Conservation (phyloP, 1,140 invertebrate genomes). For the Patella vulgata region DNA sequence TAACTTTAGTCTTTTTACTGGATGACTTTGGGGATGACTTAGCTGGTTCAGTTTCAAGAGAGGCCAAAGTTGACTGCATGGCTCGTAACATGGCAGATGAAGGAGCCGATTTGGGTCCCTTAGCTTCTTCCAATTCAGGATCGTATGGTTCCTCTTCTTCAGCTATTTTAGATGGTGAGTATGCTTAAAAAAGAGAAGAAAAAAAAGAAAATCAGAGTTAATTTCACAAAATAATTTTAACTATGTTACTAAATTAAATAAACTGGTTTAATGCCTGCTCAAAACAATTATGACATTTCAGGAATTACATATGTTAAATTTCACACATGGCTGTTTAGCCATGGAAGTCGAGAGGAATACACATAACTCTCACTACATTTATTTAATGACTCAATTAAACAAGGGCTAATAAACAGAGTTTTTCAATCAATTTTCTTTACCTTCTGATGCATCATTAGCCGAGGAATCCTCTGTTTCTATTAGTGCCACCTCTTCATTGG, state of each 20-base stretch:
- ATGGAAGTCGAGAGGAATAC: too few species aligned
- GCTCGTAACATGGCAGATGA: too few species aligned
- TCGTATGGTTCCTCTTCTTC: constrained; percentile 40
- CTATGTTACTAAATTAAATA: too few species aligned
- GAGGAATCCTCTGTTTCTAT: constrained; percentile 16
- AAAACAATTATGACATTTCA: too few species aligned
- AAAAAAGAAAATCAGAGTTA: not conserved
- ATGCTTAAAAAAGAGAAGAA: constrained; percentile 4
- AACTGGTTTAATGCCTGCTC: too few species aligned
- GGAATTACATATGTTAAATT: too few species aligned
- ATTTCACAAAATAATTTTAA: not conserved
- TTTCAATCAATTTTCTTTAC: too few species aligned
- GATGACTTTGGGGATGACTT: not conserved
- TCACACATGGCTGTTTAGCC: too few species aligned
- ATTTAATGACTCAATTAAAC: too few species aligned
- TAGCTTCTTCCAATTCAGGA: constrained; percentile 71
- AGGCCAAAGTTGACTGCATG: not conserved
- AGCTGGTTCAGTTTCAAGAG: not conserved
- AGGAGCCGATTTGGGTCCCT: constrained; percentile 12
- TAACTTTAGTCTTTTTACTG: not conserved
- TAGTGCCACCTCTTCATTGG: constrained; percentile 14
- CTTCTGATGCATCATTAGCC: too few species aligned
- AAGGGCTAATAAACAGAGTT: too few species aligned
- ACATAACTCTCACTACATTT: too few species aligned
- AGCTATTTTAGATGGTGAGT: constrained; percentile 20